A percentile compares a stretch with the other conserved stretches of the same genome.
Evolutionary conservation across 2,888 invertebrate genomes (phyloP).

Genomic region (Sepioteuthis lessoniana): DNA sequence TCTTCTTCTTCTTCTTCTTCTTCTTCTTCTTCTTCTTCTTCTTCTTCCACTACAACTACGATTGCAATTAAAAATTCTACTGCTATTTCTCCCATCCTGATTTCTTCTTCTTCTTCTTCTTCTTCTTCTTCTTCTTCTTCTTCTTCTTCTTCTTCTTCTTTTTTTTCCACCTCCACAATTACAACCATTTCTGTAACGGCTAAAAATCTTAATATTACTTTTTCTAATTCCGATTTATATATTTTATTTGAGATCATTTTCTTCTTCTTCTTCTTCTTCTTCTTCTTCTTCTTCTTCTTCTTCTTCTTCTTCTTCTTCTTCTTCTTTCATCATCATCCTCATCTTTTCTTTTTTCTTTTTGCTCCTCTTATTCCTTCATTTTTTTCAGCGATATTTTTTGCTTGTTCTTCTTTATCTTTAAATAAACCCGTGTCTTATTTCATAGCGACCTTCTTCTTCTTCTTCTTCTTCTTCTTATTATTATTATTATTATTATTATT

Average conservation of each 20-base stretch:
- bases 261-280: neutral
- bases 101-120: neutral
- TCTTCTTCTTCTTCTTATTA: too few relatives aligned
- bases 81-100: too few relatives aligned
- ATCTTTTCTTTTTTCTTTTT: too few relatives aligned
- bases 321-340: neutral
- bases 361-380: too few relatives aligned
- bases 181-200: neutral
- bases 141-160: neutral
- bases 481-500: too few relatives aligned
- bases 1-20: too few relatives aligned
- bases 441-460: too few relatives aligned
- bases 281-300: neutral
- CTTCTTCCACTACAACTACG: too few relatives aligned
- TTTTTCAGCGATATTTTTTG: too few relatives aligned
- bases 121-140: neutral
- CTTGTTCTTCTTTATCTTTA: too few relatives aligned
- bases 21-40: neutral
- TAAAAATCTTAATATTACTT: neutral
- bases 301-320: neutral
- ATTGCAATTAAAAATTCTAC: too few relatives aligned
- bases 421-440: too few relatives aligned
- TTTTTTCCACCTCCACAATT: neutral
- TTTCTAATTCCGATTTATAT: neutral
- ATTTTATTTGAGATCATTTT: neutral